phyloP scores from a whole-genome alignment of 2,797 vertebrate genomes.

The Atherinosoma microstoma region DNA sequence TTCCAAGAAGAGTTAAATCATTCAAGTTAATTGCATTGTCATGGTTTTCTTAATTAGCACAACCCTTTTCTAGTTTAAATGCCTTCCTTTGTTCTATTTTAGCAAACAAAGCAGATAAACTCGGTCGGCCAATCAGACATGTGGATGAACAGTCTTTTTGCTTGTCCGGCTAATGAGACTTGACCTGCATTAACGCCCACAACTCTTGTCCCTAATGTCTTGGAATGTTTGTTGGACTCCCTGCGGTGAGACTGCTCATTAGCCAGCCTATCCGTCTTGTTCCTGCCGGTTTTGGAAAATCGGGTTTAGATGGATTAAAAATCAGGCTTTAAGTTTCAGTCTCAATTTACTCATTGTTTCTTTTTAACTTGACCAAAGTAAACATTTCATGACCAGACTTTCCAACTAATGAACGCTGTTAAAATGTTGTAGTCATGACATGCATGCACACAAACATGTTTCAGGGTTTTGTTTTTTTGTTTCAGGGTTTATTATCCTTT shows the following conservation, averaged over 20 bases:
- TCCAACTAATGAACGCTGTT: not conserved
- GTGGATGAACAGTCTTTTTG: conserved; percentile 29
- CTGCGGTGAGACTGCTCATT: conserved; percentile 57
- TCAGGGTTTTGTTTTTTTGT: not conserved
- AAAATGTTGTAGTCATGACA: not conserved
- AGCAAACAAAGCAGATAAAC: conserved; percentile 14
- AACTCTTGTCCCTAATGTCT: conserved; percentile 56
- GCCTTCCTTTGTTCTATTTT: conserved; percentile 3
- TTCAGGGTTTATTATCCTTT: conserved; percentile 89
- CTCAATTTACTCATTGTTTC: conserved; percentile 44
- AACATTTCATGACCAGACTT: conserved; percentile 24
- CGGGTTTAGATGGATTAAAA: conserved; percentile 59
- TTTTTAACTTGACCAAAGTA: conserved; percentile 15
- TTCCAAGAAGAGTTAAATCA: not conserved
- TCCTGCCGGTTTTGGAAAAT: conserved; percentile 55
- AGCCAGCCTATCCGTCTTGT: conserved; percentile 34
- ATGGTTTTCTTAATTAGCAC: conserved; percentile 7
- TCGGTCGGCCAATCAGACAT: conserved; percentile 21
- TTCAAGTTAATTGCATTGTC: not conserved
- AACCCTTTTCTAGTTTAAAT: not conserved
- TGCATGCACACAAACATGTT: not conserved
- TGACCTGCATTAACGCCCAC: conserved; percentile 45
- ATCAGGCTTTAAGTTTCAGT: conserved; percentile 41
- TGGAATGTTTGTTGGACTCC: conserved; percentile 54
- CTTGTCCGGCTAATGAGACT: conserved; percentile 44